A percentile compares a stretch with the other conserved stretches of the same genome.
phyloP scores from a whole-genome alignment of 2,113 vertebrate genomes.

The Atractosteus spatula region DNA sequence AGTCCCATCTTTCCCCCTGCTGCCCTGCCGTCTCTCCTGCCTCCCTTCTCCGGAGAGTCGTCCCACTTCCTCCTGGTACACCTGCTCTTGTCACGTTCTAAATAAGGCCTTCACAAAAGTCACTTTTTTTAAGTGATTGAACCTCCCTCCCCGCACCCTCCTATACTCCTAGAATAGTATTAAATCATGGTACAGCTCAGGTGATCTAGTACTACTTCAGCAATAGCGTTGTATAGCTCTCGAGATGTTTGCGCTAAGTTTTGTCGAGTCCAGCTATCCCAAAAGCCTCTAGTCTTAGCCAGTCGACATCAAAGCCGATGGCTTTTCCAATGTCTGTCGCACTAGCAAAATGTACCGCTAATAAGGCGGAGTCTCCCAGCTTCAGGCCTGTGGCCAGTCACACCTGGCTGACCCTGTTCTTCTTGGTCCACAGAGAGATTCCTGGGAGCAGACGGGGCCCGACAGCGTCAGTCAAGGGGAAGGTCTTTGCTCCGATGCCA shows the following conservation, averaged over 20 bases:
- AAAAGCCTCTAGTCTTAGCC: neutral
- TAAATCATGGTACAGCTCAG: neutral
- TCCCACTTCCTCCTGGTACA: conserved; percentile 78
- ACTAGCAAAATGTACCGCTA: too few relatives aligned
- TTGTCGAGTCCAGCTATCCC: too few relatives aligned
- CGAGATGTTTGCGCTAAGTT: neutral
- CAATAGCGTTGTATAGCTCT: neutral
- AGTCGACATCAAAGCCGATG: too few relatives aligned
- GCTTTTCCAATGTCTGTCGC: too few relatives aligned
- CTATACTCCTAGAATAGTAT: neutral
- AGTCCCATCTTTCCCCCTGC: conserved; percentile 68
- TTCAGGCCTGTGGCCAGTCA: neutral
- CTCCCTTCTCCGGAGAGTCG: conserved; percentile 74
- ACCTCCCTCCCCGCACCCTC: neutral
- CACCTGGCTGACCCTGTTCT: neutral
- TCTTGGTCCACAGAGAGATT: conserved; percentile 71
- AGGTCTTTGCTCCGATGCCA: conserved; percentile 55
- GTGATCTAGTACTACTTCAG: neutral
- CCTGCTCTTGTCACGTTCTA: neutral
- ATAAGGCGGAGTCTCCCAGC: neutral
- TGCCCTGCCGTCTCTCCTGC: conserved; percentile 72
- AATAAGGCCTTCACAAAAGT: neutral
- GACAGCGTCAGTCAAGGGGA: conserved; percentile 72
- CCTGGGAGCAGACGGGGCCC: conserved; percentile 75
- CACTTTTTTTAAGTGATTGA: neutral